Base-by-base conservation (phyloP, 2,888 invertebrate species). In the Atrina japonica region DNA sequence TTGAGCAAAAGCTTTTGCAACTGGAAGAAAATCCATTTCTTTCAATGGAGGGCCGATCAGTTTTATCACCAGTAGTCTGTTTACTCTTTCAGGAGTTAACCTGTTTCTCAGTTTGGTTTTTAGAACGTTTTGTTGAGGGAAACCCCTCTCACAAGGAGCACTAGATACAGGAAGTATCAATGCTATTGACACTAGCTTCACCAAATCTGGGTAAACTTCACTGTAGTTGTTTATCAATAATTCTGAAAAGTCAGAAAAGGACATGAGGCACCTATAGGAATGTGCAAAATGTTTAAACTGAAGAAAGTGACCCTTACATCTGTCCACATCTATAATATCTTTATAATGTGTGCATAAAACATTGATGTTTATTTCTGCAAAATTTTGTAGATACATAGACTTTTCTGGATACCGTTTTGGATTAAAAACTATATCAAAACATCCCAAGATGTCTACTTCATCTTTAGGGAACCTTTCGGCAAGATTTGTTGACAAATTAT, bases 81-180 rank as follows among this genome's bases (percentile, higher is more conserved):
- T 63, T 0, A 76, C 53, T 30, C 72, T 65, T 21, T 61, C 64
- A 55, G 72, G 64, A 61, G 63, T 76, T 16, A 76, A 55, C 29
- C 73, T 64, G 50, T 76, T 76, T 56, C 72, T 66, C 7, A 70
- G 60, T 58, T 70, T 73, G 18, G 45, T 67, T 65, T 76, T 76
- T 11, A 76, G 30, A 0, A 45, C 50, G 56, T 67, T 72, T 47
- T 76, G 72, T 0, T 56, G 41, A 23, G 70, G 70, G 40, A 76
- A 70, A 1, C 75, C 75, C 30, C 72, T 63, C 35, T 75, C 70
- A 76, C 76, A 76, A 23, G 72, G 70, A 29, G 70, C 73, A 58
- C 45, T 50, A 16, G 76, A 76, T 3, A 76, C 76, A 35, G 76
- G 76, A 18, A 73, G 68, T 2, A 71, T 41, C 18, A 69, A 11